Percentiles rank a stretch among this genome's conserved stretches.
Evolutionary conservation across 2,888 invertebrate genomes (phyloP).

Genomic region (Lacanobia oleracea): DNA sequence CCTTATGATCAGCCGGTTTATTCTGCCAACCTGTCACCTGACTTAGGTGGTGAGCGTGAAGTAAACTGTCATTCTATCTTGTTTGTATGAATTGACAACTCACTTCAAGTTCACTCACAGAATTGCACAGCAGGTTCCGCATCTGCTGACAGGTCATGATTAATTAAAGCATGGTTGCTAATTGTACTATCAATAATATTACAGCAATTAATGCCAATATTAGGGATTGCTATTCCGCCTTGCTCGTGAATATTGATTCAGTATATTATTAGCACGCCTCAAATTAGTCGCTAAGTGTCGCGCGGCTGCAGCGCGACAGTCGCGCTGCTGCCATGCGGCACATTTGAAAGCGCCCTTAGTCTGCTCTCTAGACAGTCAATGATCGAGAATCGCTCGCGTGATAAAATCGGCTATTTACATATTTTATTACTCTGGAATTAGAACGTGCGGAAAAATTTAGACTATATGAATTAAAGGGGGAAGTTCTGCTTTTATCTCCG

Average conservation of each 20-base stretch:
- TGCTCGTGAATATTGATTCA: constrained; percentile 45
- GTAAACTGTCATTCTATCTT: too few species aligned
- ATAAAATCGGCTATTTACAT: constrained; percentile 47
- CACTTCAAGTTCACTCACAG: too few species aligned
- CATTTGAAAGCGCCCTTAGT: too few species aligned
- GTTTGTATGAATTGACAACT: too few species aligned
- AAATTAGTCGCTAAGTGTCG: too few species aligned
- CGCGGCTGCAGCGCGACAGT: too few species aligned
- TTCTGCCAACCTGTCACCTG: too few species aligned
- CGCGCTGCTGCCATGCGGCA: too few species aligned
- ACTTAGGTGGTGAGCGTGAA: too few species aligned
- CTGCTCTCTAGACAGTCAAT: constrained; percentile 13
- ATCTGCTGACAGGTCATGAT: neutral
- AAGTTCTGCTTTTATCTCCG: neutral
- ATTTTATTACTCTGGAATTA: constrained; percentile 36
- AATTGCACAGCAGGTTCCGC: too few species aligned
- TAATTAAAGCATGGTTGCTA: constrained; percentile 17
- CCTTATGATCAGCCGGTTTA: too few species aligned
- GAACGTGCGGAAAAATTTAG: neutral
- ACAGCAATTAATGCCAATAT: constrained; percentile 14
- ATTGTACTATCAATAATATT: constrained; percentile 11
- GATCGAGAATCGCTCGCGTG: constrained; percentile 33
- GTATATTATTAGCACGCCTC: constrained; percentile 51
- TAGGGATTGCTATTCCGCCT: constrained; percentile 18
- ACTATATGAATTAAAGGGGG: too few species aligned